Evolutionary conservation across 30 jellyfish, hydroid and myxozoan genomes (phyloP), one percentile per base, ranked within the genome.

Genomic region (Phacellophora camtschatica): DNA sequence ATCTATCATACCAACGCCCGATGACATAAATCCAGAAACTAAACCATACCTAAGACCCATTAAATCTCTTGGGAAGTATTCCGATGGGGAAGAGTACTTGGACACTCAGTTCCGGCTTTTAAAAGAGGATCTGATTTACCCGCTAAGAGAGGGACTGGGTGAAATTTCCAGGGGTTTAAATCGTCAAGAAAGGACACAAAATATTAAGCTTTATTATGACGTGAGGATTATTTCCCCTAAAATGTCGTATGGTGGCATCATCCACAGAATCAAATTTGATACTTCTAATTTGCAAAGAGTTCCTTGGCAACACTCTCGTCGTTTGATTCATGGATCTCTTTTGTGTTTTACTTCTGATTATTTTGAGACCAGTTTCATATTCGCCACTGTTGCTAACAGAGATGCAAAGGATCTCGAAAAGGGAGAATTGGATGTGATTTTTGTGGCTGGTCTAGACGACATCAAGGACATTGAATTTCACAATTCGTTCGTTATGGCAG

Each of bases 341-440:
- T 61, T 85, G 49, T 85, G 96, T 53, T 64, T 85, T 42, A 27
- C 96, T 15, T 49, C 41, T 32, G 96, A 85, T 28, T 23, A 33
- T 29, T 72, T 72, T 58, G 32, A 65, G 46, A 62, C 91, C 0
- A 31, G 61, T 58, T 28, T 85, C 25, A n/a, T n/a, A n/a, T 85
- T 85, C 41, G 96, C 87, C 15, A 85, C 96, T 12, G 90, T 85
- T 15, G 90, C 96, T 10, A 53, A 74, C 41, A 45, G 89, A 32
- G 67, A 61, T 1, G 68, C 84, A 23, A 46, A 39, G 24, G 75
- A 35, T 20, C 84, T 85, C 55, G 54, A 28, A 31, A 43, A 66
- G 30, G 96, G 96, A 16, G 55, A 50, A 25, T 34, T 85, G 10
- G 89, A 85, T 53, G 90, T 85, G 42, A 84, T 85, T 41, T 85